A percentile compares a stretch with the other conserved stretches of the same genome.
Conservation (phyloP, 2,797 vertebrate genomes). For the Eulemur albifrons region DNA sequence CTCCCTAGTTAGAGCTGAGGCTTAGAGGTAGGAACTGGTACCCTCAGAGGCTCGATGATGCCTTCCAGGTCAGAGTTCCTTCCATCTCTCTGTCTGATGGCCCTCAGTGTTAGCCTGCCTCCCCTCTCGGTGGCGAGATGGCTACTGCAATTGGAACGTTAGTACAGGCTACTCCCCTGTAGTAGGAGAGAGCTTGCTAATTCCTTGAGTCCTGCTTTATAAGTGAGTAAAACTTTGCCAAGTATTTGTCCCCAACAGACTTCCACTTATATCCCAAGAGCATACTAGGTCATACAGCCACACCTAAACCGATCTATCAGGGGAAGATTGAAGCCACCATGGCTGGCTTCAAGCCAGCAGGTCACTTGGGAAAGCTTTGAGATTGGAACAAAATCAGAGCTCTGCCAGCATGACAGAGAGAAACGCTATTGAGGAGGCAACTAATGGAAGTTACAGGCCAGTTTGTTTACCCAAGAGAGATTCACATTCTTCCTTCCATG, state of each 20-base stretch:
- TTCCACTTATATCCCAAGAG: background rate
- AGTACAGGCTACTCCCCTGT: too few species aligned
- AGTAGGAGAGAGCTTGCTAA: background rate
- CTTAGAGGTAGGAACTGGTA: background rate
- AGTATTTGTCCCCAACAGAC: background rate
- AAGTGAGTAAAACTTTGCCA: background rate
- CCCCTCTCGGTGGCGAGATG: background rate
- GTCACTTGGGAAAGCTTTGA: background rate
- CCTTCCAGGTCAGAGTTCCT: background rate
- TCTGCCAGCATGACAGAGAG: background rate
- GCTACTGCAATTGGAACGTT: background rate
- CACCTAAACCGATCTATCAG: background rate
- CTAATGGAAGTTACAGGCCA: background rate
- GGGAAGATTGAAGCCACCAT: background rate
- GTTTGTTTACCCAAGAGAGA: background rate
- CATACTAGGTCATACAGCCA: background rate
- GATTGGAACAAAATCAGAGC: background rate
- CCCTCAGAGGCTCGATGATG: background rate
- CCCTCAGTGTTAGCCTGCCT: background rate
- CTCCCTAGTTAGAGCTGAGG: background rate
- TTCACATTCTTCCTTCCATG: background rate
- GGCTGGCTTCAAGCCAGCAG: background rate
- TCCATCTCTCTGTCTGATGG: fast-evolving
- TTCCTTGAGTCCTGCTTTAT: background rate
- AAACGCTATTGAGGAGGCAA: background rate